A percentile compares a stretch with the other conserved stretches of the same genome.
These are phyloP conservation scores for Pachypanchax playfairii DNA, from an alignment of 2,113 vertebrate genomes.

Conservation along the genomic window DNA sequence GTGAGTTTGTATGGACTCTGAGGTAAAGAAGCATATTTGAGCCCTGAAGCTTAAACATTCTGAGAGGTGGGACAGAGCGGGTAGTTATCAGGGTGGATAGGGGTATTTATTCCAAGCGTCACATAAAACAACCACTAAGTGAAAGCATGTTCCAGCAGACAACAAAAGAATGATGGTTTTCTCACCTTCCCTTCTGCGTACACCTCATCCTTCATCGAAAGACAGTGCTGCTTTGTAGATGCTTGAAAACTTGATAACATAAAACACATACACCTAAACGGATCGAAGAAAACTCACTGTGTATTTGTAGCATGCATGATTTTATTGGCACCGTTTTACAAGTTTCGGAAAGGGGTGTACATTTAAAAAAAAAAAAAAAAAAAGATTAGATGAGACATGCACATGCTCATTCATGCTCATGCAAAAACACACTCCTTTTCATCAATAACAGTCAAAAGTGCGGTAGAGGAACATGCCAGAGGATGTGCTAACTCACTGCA, in stretches of 20 bases:
- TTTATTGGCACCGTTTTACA: conserved; percentile 12
- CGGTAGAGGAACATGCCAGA: conserved; percentile 64
- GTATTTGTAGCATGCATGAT: conserved; percentile 4
- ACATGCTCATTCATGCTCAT: neutral
- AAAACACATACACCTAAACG: neutral
- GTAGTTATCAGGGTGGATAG: conserved; percentile 28
- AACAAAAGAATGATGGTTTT: conserved; percentile 63
- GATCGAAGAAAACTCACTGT: conserved; percentile 35
- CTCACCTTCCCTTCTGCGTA: conserved; percentile 27
- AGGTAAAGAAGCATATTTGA: conserved; percentile 45
- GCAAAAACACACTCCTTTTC: conserved; percentile 17
- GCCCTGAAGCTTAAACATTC: conserved; percentile 46
- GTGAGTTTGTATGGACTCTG: conserved; percentile 11
- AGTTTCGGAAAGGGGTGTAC: conserved; percentile 2
- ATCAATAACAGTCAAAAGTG: conserved; percentile 47
- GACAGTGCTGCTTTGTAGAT: conserved; percentile 60
- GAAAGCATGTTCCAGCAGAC: conserved; percentile 61
- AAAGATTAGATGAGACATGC: conserved; percentile 13
- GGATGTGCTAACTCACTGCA: conserved; percentile 72
- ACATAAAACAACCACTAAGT: conserved; percentile 64
- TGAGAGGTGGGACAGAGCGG: conserved; percentile 23
- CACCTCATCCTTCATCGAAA: conserved; percentile 23
- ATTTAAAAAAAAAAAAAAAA: neutral
- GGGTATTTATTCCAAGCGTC: conserved; percentile 63
- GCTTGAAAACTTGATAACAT: neutral